Evolutionary conservation across 2,888 invertebrate species (phyloP).

Genomic region (Drosophila algonquin): DNA sequence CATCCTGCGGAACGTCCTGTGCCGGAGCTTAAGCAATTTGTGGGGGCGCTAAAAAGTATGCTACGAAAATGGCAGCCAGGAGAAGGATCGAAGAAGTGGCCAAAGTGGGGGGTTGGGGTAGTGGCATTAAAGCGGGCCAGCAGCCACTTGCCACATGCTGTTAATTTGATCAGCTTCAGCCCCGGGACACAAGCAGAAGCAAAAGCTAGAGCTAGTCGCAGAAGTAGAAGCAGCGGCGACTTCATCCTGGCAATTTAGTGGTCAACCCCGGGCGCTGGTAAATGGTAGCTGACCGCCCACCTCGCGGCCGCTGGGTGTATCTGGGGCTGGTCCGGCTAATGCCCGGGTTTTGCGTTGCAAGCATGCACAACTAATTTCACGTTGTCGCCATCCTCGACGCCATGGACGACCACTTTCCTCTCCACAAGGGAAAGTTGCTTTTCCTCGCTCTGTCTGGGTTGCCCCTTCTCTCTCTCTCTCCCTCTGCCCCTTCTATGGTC

Average conservation of each 20-base stretch:
- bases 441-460: too few relatives aligned
- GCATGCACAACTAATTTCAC: constrained; percentile 72
- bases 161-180: constrained; percentile 74
- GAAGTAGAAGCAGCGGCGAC: constrained; percentile 25
- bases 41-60: constrained; percentile 52
- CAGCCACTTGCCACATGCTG: constrained; percentile 63
- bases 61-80: constrained; percentile 32
- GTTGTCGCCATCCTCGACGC: constrained; percentile 71
- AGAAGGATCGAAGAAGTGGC: not conserved
- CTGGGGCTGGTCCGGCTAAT: constrained; percentile 49
- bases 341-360: constrained; percentile 57
- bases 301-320: constrained; percentile 28
- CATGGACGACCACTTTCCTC: constrained; percentile 50
- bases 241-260: constrained; percentile 70
- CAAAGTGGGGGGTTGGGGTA: not conserved
- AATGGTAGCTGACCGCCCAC: not conserved
- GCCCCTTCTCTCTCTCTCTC: constrained; percentile 1
- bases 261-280: constrained; percentile 43
- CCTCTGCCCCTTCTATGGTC: constrained; percentile 38
- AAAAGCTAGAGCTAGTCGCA: not conserved
- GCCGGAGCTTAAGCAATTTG: constrained; percentile 51
- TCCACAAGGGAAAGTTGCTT: constrained; percentile 4
- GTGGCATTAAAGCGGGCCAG: constrained; percentile 29
- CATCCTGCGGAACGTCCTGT: constrained; percentile 3
- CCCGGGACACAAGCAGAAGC: constrained; percentile 1